These are phyloP conservation scores for Chromis chromis DNA, from an alignment of 2,797 vertebrate genomes.

Conservation along the genomic window DNA sequence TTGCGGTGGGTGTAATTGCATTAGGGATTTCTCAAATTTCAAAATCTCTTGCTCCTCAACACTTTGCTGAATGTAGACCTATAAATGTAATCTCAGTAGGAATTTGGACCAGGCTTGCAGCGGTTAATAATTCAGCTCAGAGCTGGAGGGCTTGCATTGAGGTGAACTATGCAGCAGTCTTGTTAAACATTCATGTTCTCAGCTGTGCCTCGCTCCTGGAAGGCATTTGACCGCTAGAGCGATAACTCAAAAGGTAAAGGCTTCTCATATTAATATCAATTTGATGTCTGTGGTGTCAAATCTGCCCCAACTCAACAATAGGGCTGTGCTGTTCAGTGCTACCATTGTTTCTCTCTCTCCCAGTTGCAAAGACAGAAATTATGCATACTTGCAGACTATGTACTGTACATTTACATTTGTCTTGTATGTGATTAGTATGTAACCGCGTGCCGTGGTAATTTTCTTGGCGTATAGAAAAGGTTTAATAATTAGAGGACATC, in stretches of 20 bases:
- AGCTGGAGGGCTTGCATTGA: conserved; percentile 76
- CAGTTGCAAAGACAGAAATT: conserved; percentile 3
- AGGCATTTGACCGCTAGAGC: conserved; percentile 78
- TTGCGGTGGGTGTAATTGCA: conserved; percentile 48
- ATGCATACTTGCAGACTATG: conserved; percentile 1
- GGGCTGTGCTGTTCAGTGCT: conserved; percentile 13
- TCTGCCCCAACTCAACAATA: conserved; percentile 51
- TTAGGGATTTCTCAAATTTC: conserved; percentile 56
- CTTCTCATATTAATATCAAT: conserved; percentile 81
- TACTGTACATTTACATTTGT: conserved; percentile 15
- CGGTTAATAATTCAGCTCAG: conserved; percentile 80
- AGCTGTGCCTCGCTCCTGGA: conserved; percentile 69
- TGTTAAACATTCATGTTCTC: conserved; percentile 85
- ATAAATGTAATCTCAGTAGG: conserved; percentile 73
- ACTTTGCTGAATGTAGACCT: conserved; percentile 43
- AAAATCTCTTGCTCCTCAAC: conserved; percentile 56
- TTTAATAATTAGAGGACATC: conserved; percentile 21
- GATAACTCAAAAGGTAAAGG: conserved; percentile 81
- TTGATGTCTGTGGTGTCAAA: conserved; percentile 67
- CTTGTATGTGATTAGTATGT: conserved; percentile 24
- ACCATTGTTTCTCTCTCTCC: conserved; percentile 13
- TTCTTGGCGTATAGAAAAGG: conserved; percentile 3
- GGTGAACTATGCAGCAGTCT: conserved; percentile 76
- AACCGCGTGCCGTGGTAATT: conserved; percentile 19
- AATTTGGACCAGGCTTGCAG: conserved; percentile 68